Base-by-base conservation (phyloP, 2,888 invertebrate genomes). In the Aspidiotus rigidus region DNA sequence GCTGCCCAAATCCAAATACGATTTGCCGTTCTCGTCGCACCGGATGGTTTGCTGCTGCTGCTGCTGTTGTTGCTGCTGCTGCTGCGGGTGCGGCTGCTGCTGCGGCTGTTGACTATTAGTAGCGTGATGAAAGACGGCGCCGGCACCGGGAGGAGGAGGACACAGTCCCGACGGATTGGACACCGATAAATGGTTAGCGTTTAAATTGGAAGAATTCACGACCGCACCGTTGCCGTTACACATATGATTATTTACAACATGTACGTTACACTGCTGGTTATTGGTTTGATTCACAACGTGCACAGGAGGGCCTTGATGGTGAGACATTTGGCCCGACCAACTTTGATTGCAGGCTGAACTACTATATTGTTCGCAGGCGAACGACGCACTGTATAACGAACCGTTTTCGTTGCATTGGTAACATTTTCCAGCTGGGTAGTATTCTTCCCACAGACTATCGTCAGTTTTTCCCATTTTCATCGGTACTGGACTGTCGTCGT, bases 1-100 rank as follows among this genome's bases (percentile, higher is more conserved):
- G 74, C 86, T 87, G 75, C 91, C 92, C 73, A 92, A 82, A 80
- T 92, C 91, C 77, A 92, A 81, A 81, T 92, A 92, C 74, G 89
- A 90, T 80, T 92, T 92, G 76, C 92, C 92, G 79, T 92, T 92
- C 79, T 91, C 91, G 75, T 91, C 92, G 74, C 87, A 85, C 73
- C 90, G 85, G 78, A 92, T 92, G 76, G 91, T 91, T 78, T 89
- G 89, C 78, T 86, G 86, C 72, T 79, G 79, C 75, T 83, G 78
- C n/a, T n/a, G n/a, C n/a, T n/a, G n/a, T n/a, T n/a, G n/a, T n/a
- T n/a, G 64, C 16, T 70, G 70, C 9, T 70, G 69, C 54, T 54
- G 69, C 40, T 15, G 17, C 28, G 1, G 16, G 1, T 15, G 28
- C 10, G 8, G 60, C 40, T 60, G 60, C 9, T 7, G 60, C 39